A percentile compares a stretch with the other conserved stretches of the same genome.
Evolutionary conservation across 2,888 invertebrate genomes (phyloP).

Genomic region (Agrenia bidenticulata): DNA sequence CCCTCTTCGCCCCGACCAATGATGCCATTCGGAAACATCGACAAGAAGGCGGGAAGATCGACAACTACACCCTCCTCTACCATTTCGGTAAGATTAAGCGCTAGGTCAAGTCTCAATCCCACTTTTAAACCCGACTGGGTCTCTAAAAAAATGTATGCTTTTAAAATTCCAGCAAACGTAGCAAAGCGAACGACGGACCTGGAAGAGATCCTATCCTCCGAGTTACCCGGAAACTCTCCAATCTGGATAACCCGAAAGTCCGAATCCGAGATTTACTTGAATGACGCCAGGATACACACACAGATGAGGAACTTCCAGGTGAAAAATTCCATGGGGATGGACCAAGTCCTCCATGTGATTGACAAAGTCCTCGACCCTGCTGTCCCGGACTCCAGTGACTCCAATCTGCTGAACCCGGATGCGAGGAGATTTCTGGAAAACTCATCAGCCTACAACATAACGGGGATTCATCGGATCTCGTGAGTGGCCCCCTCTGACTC

Average conservation of each 20-base stretch:
- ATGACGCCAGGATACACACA: constrained; percentile 72
- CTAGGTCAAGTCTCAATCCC: no score
- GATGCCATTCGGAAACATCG: constrained; percentile 76
- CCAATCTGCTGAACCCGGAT: constrained; percentile 72
- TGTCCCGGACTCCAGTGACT: constrained; percentile 57
- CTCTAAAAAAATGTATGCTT: not conserved
- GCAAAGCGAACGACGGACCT: constrained; percentile 64
- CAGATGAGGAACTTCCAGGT: constrained; percentile 65
- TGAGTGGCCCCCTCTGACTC: constrained; percentile 9
- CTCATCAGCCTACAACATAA: constrained; percentile 43
- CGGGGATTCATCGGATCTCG: constrained; percentile 43
- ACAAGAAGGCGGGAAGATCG: constrained; percentile 53
- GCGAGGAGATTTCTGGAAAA: constrained; percentile 65
- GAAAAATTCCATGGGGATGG: constrained; percentile 62
- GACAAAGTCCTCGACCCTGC: constrained; percentile 83
- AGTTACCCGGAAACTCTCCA: constrained; percentile 80
- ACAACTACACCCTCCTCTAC: constrained; percentile 49
- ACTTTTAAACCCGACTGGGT: not conserved
- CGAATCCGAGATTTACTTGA: constrained; percentile 72
- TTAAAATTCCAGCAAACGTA: constrained; percentile 65
- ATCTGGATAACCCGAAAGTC: constrained; percentile 73
- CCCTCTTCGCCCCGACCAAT: constrained; percentile 87
- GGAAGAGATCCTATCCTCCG: constrained; percentile 71
- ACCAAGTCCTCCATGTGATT: constrained; percentile 83
- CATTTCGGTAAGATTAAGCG: constrained; percentile 44